Percentiles rank a stretch among this genome's conserved stretches.
Evolutionary conservation across 2,113 vertebrate genomes (phyloP).

Genomic region (Eretmochelys imbricata): DNA sequence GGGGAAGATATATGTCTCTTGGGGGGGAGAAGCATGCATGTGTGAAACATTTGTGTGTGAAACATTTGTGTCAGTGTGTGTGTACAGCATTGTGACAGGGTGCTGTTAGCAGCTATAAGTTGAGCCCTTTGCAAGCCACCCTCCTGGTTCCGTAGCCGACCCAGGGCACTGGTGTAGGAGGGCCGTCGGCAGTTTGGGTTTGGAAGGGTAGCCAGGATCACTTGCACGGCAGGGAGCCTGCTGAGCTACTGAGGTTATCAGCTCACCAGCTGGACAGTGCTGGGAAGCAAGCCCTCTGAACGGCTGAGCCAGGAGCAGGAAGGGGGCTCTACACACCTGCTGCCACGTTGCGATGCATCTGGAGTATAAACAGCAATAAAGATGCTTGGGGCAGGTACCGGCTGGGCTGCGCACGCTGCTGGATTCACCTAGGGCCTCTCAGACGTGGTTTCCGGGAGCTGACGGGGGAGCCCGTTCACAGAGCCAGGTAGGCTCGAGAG

Average conservation of each 20-base stretch:
- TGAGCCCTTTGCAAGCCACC: too few relatives aligned
- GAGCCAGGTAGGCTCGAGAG: not conserved
- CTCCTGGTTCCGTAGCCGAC: too few relatives aligned
- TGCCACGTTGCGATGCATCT: not conserved
- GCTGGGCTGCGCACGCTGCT: too few relatives aligned
- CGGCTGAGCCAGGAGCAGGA: too few relatives aligned
- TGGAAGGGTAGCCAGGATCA: too few relatives aligned
- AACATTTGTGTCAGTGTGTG: fast-evolving
- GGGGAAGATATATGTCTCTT: too few relatives aligned
- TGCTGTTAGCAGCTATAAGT: not conserved
- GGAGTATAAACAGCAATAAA: not conserved
- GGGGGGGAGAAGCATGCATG: not conserved
- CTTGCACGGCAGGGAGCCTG: too few relatives aligned
- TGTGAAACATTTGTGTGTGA: fast-evolving
- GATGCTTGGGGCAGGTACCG: not conserved
- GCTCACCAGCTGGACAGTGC: too few relatives aligned
- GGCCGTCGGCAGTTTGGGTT: too few relatives aligned
- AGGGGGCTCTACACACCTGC: not conserved
- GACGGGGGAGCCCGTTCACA: not conserved
- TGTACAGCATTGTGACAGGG: fast-evolving
- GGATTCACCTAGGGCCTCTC: not conserved
- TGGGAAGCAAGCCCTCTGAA: too few relatives aligned
- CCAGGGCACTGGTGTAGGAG: too few relatives aligned
- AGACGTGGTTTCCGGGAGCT: not conserved
- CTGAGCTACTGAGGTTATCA: too few relatives aligned